Conservation (phyloP, 64 coral and sea anemone species). For the Montipora foliosa region DNA sequence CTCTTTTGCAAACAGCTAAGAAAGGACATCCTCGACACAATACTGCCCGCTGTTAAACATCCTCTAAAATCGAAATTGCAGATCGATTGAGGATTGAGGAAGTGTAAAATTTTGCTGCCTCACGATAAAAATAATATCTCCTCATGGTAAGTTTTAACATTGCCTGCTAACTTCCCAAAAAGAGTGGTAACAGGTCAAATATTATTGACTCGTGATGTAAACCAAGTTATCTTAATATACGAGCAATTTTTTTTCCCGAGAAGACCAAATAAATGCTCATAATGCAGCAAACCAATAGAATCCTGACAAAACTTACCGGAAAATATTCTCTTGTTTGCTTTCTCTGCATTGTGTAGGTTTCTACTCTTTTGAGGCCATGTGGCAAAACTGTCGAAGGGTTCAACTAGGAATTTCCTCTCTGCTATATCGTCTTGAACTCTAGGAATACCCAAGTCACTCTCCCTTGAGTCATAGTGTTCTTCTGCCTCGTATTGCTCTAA, state of each 20-base stretch:
- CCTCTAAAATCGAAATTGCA: too few relatives aligned
- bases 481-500: slow-evolving; percentile 76
- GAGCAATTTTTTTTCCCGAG: not conserved
- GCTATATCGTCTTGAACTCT: slow-evolving; percentile 25
- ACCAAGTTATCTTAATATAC: not conserved
- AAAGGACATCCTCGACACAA: too few relatives aligned
- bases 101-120: too few relatives aligned
- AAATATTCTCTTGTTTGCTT: slow-evolving; percentile 41
- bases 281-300: not conserved
- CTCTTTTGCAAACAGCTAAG: too few relatives aligned
- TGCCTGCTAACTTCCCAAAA: too few relatives aligned
- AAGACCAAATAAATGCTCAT: not conserved
- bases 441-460: slow-evolving; percentile 51
- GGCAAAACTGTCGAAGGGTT: slow-evolving; percentile 30
- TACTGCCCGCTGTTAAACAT: too few relatives aligned
- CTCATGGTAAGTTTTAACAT: too few relatives aligned
- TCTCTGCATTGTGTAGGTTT: slow-evolving; percentile 18
- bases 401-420: not conserved
- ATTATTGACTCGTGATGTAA: too few relatives aligned
- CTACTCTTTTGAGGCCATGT: slow-evolving; percentile 64
- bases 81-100: too few relatives aligned
- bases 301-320: slow-evolving; percentile 45
- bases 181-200: too few relatives aligned
- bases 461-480: slow-evolving; percentile 66
- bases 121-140: too few relatives aligned